Base-by-base conservation (phyloP, 2,797 vertebrate genomes). In the Macrochelys suwanniensis region DNA sequence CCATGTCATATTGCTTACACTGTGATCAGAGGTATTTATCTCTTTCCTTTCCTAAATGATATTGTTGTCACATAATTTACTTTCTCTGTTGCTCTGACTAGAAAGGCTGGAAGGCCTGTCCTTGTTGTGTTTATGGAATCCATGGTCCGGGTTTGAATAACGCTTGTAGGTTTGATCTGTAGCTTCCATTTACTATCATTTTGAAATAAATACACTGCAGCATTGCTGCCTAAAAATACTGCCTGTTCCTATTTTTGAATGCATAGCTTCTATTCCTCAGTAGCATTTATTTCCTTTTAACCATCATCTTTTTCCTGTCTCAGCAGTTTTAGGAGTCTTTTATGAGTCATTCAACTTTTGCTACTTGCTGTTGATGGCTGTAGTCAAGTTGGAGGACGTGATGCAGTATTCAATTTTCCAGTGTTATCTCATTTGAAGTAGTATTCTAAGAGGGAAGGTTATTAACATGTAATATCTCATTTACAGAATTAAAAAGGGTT, bases 61-160 rank as follows among this genome's bases (percentile, higher is more conserved):
- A 85, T 33, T 95, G 91, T 83, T 88, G 65, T 49, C 85, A 80
- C 85, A 93, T 68, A 94, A 95, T 97, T 96, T 96, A 89, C 85
- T 92, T 95, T 45, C 80, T 80, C 84, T 28, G 85, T 84, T 94
- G 49, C 37, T 97, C 82, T 84, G 71, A 5, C 82, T 77, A 82
- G 45, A 80, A 92, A 65, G 77, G 51, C 89, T 94, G 87, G 50
- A 88, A 96, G 82, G 74, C 11, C 51, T 89, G 54, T 84, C 79
- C 7, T 90, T 79, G 82, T 92, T 47, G 86, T 61, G 8, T 76
- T 57, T 90, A 94, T 45, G 37, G n/a, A 82, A 91, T 13, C 5
- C 79, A 82, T 8, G 88, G 33, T 12, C 78, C 61, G 1, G 0
- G 42, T 49, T 80, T 74, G 80, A 94, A 79, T 4, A 74, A 71